Base-by-base conservation (phyloP, 1,140 invertebrate species). In the Idris sp. region DNA sequence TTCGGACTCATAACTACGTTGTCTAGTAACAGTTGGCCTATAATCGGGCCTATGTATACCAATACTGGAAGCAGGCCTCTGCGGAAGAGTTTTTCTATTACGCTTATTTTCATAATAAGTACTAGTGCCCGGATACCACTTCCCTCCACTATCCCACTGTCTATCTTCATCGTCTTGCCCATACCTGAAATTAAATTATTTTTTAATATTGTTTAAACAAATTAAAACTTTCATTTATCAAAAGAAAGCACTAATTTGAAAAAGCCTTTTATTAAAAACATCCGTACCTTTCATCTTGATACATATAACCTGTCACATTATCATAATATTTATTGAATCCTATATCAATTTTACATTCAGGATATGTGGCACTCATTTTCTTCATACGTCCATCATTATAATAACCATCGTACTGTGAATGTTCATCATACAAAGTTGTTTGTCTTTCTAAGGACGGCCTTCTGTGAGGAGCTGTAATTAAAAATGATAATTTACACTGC, bases 391-490 rank as follows among this genome's bases (percentile, higher is more conserved):
- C 67, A 33, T 86, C 78, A 43, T 69, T 83, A 54, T 44, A 46
- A 56, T 85, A 86, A 25, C 67, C 77, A 67, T 87, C 83, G 38
- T 81, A 83, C 51, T 83, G 81, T 28, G 85, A 87, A 44, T 89
- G 86, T 72, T 95, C 93, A 81, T 94, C 93, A 78, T 94, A 94
- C 68, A 94, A 84, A 43, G 92, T 94, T 67, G 90, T 92, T 86
- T 95, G 94, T 80, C 93, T 89, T 83, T 95, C 94, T 74, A 95
- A 87, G 83, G 93, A 95, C 64, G 93, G 92, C 81, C 92, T 89
- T 81, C 93, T 89, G 53, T 89, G 81, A 49, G 84, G 87, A 77
- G 85, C 86, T 89, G 41, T 64, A 43, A 51, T 22, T 25, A 49
- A 62, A 22, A 4, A 22, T 22, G 19, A 22, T 22, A 6, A 22